phyloP scores from a whole-genome alignment of 1,140 invertebrate species.

The Acarapis woodi region DNA sequence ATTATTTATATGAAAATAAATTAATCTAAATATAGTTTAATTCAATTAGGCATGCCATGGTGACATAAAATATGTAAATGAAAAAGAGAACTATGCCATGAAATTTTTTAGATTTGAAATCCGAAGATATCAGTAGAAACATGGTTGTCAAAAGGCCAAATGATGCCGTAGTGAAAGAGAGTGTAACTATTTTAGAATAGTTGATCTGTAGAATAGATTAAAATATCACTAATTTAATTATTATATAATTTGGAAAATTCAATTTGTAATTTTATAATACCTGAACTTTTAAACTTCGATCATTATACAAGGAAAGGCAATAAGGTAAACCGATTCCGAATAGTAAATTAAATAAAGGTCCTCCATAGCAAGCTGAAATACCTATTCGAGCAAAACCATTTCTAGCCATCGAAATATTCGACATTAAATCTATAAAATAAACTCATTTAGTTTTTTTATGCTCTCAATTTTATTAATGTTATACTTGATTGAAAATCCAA shows the following conservation, averaged over 20 bases:
- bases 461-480: background rate
- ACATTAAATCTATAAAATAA: constrained; percentile 25
- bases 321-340: constrained; percentile 26
- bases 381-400: constrained; percentile 34
- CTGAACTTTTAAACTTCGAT: background rate
- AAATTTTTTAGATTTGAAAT: constrained; percentile 15
- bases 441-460: background rate
- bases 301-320: constrained; percentile 17
- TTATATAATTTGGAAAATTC: background rate
- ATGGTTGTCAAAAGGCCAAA: constrained; percentile 19
- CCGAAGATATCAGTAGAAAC: constrained; percentile 14
- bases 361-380: constrained; percentile 35
- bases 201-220: constrained; percentile 14
- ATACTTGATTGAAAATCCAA: background rate
- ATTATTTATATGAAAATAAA: background rate
- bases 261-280: background rate
- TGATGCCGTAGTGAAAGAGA: constrained; percentile 19
- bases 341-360: constrained; percentile 28
- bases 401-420: constrained; percentile 29
- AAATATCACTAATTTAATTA: background rate
- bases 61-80: constrained; percentile 11
- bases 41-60: constrained; percentile 10
- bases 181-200: constrained; percentile 16
- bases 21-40: constrained; percentile 1
- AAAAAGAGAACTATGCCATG: constrained; percentile 11